phyloP scores from a whole-genome alignment of 1,140 invertebrate genomes.

The Lasioglossum baleicum region DNA sequence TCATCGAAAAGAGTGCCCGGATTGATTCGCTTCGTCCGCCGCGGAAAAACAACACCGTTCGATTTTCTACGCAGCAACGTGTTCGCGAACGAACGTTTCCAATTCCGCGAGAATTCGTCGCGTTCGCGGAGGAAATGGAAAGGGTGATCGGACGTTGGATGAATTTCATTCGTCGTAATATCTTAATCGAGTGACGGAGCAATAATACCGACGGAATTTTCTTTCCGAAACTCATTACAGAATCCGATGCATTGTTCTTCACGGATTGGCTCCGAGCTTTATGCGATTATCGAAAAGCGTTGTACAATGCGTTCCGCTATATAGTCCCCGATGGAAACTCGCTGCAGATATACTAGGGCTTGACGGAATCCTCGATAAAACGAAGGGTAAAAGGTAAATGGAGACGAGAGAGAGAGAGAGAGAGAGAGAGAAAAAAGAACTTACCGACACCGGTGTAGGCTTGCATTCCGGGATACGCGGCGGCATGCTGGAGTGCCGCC shows the following conservation, averaged over 20 bases:
- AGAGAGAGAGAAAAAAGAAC: conserved; percentile 76
- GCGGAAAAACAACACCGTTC: background rate
- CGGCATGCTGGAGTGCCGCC: conserved; percentile 88
- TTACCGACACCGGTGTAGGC: conserved; percentile 94
- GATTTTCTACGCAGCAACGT: too few relatives aligned
- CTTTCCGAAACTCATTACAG: background rate
- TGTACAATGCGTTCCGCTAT: conserved; percentile 24
- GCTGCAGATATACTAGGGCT: conserved; percentile 26
- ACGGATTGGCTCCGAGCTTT: background rate
- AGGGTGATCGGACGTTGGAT: background rate
- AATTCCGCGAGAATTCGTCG: background rate
- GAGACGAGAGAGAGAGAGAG: conserved; percentile 21
- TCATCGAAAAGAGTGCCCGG: background rate
- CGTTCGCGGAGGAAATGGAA: background rate
- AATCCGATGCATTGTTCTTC: conserved; percentile 13
- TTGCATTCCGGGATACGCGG: conserved; percentile 92
- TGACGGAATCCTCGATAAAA: conserved; percentile 58
- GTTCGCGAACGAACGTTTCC: background rate
- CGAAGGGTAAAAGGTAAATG: conserved; percentile 49
- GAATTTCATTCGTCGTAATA: background rate
- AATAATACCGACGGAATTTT: conserved; percentile 5
- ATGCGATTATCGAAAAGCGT: conserved; percentile 6
- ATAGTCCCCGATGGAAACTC: conserved; percentile 31
- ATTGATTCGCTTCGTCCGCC: background rate
- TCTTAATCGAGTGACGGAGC: background rate